Conservation (phyloP, 2,888 invertebrate species). For the Timema cristinae region DNA sequence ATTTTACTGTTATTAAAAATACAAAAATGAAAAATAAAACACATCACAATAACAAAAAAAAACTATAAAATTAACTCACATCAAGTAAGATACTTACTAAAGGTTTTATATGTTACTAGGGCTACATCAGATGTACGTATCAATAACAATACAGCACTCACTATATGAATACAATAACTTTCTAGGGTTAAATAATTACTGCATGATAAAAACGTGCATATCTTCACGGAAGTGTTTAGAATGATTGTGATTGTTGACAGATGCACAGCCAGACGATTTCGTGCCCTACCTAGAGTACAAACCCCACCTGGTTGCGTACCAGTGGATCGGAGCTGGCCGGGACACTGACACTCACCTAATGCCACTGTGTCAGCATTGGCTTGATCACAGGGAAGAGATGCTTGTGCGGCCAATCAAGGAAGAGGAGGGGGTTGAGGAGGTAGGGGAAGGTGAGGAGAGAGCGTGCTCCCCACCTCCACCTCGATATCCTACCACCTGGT, state of each 20-base stretch:
- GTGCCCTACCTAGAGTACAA: constrained; percentile 86
- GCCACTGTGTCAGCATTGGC: constrained; percentile 75
- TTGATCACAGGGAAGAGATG: constrained; percentile 56
- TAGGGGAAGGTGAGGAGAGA: constrained; percentile 38
- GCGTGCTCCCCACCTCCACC: constrained; percentile 47
- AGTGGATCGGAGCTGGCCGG: constrained; percentile 92
- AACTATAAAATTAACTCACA: too few relatives aligned
- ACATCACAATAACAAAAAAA: too few relatives aligned
- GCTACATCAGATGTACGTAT: too few relatives aligned
- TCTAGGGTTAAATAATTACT: too few relatives aligned
- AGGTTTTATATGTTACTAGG: too few relatives aligned
- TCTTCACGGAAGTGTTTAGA: too few relatives aligned
- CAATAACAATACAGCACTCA: too few relatives aligned
- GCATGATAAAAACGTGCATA: too few relatives aligned
- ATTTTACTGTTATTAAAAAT: too few relatives aligned
- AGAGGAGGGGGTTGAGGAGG: constrained; percentile 34
- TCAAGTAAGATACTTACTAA: too few relatives aligned
- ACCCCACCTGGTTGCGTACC: constrained; percentile 62
- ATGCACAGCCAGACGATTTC: constrained; percentile 73
- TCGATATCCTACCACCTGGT: constrained; percentile 75
- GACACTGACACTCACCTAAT: constrained; percentile 78
- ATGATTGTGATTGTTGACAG: constrained; percentile 37
- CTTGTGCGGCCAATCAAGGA: constrained; percentile 32
- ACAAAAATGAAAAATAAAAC: too few relatives aligned
- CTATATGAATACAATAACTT: too few relatives aligned